phyloP scores from a whole-genome alignment of 2,797 vertebrate genomes.

The Oreonectes daqikongensis region DNA sequence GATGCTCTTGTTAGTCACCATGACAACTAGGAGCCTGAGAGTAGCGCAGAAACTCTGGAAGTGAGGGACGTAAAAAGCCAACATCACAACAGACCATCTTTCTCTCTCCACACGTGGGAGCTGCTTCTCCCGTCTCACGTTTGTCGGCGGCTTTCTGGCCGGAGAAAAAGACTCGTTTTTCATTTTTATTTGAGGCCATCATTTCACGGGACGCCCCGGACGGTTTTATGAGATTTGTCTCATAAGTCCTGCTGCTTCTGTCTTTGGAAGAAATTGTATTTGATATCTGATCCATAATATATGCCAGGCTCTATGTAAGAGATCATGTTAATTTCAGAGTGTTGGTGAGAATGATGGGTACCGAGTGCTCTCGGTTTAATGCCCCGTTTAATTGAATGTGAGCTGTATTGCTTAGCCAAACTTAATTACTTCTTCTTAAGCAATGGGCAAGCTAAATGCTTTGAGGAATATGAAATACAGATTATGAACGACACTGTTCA shows the following conservation, averaged over 20 bases:
- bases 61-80: background rate
- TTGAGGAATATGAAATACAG: constrained; percentile 10
- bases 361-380: constrained; percentile 31
- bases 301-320: constrained; percentile 45
- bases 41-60: constrained; percentile 39
- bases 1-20: constrained; percentile 68
- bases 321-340: constrained; percentile 34
- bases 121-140: constrained; percentile 43
- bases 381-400: constrained; percentile 17
- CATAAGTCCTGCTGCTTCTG: constrained; percentile 49
- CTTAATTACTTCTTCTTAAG: background rate
- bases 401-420: constrained; percentile 9
- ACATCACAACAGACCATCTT: constrained; percentile 10
- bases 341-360: background rate
- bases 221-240: constrained; percentile 43
- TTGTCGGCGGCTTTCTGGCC: constrained; percentile 38
- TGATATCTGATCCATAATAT: constrained; percentile 62
- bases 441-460: constrained; percentile 29
- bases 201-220: background rate
- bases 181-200: constrained; percentile 15
- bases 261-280: constrained; percentile 35
- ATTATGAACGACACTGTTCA: constrained; percentile 30
- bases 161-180: constrained; percentile 13
- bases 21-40: constrained; percentile 63
- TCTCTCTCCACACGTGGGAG: constrained; percentile 7